Evolutionary conservation across 2,888 invertebrate genomes (phyloP), one percentile per base, ranked within the genome.

Genomic region (Plagiodera versicolora): DNA sequence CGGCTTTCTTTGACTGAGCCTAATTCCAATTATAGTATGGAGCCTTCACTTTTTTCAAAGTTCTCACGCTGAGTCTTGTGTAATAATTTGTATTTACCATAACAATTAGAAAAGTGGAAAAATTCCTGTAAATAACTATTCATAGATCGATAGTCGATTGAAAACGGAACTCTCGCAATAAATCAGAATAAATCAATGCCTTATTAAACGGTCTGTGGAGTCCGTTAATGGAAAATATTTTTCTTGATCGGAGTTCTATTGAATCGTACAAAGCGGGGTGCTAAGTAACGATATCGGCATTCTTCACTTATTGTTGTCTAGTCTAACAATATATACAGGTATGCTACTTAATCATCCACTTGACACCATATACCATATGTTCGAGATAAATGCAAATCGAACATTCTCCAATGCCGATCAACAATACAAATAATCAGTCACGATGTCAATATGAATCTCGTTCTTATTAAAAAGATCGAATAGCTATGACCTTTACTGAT

Each of bases 41-140:
- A 74, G 67, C 65, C 65, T 68, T 50, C 48, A 58, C 39, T 52
- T 52, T 35, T 52, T 14, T 30, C 20, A 1, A 16, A 53, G 53
- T 44, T 53, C 53, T 14, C 53, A 53, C 53, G 53, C 14, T 53
- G 14, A 4, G 28, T 45, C 20, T 24, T 45, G 53, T 44, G 28
- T 39, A 19, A 52, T 52, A 52, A 19, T 44, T 44, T 17, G 24
- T 53, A 44, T 44, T 53, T 11, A 53, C 24, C 28, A 53, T 53
- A 44, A 53, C 53, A 53, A 53, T 53, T 53, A 53, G 14, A 4
- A 11, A 19, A 18, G 20, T 6, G 11, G 44, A 45, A 53, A 53
- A 1, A 53, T 50, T 14, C 14, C 52, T 14, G n/a, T 52, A n/a
- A 39, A 52, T 19, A 45, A 45, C 44, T 18, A 16, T 14, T 18